Base-by-base conservation (phyloP, 1,140 invertebrate genomes). In the Phymastichus coffea region DNA sequence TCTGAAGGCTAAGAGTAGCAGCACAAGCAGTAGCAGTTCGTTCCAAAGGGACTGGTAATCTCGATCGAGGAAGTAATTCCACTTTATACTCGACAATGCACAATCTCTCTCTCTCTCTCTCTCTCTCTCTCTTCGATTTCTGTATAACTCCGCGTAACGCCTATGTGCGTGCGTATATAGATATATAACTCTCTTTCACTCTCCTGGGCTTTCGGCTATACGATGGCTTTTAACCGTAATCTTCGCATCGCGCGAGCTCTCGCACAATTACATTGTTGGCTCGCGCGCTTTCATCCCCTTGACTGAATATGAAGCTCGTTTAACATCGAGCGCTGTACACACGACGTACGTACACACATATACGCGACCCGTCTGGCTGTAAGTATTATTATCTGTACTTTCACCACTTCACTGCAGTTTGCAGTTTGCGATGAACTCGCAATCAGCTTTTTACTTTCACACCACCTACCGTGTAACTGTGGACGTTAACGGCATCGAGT, bases 31-130 rank as follows among this genome's bases (percentile, higher is more conserved):
- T n/a, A n/a, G n/a, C n/a, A n/a, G n/a, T n/a, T n/a, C n/a, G n/a
- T n/a, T 15, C 38, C 48, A 51, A 51, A 51, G 33, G 20, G 48
- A 51, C 48, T n/a, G 22, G 35, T 48, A 52, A 52, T 52, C 49
- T 52, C 49, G 35, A 40, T 37, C 33, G 33, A 38, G 14, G 14
- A 38, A 38, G 49, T 52, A 52, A 52, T 52, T 52, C 49, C 49
- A 52, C 35, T 52, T 52, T 48, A 48, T 48, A 30, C 28, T 35
- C 46, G 44, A 30, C 44, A 30, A 47, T 30, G 25, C 25, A 14
- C 25, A 26, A 28, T 47, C 25, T 30, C 15, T 47, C 25, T 47
- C 25, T 47, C 15, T 44, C n/a, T n/a, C n/a, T 37, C 35, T 37
- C 15, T 3, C 4, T 37, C 35, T 37, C 35, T 37, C 14, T 37